Conservation (phyloP, 2,888 invertebrate genomes). For the Cerastis leucographa region DNA sequence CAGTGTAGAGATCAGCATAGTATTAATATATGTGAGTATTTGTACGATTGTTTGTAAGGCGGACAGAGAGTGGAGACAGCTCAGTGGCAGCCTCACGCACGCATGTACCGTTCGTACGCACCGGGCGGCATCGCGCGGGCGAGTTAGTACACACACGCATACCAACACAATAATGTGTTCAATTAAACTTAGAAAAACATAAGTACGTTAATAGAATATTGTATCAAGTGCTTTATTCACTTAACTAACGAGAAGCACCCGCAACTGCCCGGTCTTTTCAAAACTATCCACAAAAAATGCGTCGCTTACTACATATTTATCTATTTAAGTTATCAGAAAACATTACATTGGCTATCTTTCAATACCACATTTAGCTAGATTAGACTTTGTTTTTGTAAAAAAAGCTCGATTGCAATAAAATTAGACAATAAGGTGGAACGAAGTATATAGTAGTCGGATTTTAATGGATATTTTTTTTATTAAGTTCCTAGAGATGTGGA, state of each 20-base stretch:
- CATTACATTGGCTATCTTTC: neutral
- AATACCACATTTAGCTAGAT: neutral
- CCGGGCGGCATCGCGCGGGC: slow-evolving; percentile 1
- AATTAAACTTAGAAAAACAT: slow-evolving; percentile 42
- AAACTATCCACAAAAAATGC: neutral
- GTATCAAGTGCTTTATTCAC: slow-evolving; percentile 39
- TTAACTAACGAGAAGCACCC: slow-evolving; percentile 18
- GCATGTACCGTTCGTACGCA: neutral
- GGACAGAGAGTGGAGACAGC: neutral
- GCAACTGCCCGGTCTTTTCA: neutral
- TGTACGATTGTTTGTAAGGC: slow-evolving; percentile 40
- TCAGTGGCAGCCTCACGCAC: neutral
- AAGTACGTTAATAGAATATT: slow-evolving; percentile 53
- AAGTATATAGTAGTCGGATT: too few species aligned
- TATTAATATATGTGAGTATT: slow-evolving; percentile 55
- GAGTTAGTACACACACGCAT: slow-evolving; percentile 39
- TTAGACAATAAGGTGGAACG: too few species aligned
- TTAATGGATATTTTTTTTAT: too few species aligned
- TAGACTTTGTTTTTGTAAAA: neutral
- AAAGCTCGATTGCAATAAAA: too few species aligned
- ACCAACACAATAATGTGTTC: slow-evolving; percentile 28
- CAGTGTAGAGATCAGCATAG: slow-evolving; percentile 61
- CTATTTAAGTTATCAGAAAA: neutral
- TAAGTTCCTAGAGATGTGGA: too few species aligned
- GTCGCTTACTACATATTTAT: neutral